phyloP scores from a whole-genome alignment of 2,888 invertebrate genomes.

The Sympetrum striolatum region DNA sequence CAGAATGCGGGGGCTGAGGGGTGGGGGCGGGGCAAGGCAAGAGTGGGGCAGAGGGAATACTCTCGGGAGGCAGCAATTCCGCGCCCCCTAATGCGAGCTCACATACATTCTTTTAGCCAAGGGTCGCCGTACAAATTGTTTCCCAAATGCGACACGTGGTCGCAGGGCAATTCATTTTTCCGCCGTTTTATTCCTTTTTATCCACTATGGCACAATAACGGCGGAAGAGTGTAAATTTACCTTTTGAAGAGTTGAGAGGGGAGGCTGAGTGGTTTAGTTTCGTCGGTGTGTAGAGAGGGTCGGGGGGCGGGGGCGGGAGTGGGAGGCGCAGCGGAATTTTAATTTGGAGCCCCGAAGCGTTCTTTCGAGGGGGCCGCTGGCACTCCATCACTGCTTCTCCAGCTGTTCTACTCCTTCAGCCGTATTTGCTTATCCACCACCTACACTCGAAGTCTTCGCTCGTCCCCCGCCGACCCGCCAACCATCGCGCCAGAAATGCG shows the following conservation, averaged over 20 bases:
- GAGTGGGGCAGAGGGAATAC: no score
- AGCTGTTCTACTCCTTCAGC: background rate
- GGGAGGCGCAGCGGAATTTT: constrained; percentile 15
- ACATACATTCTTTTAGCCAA: constrained; percentile 13
- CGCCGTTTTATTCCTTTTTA: constrained; percentile 26
- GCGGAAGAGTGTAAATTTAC: constrained; percentile 28
- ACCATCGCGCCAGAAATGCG: background rate
- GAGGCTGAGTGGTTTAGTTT: constrained; percentile 12
- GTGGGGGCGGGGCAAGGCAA: no score
- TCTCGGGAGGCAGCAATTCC: background rate
- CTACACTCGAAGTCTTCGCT: background rate
- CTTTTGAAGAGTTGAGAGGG: constrained; percentile 4
- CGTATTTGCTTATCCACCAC: background rate
- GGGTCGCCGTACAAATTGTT: constrained; percentile 34
- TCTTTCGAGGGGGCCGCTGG: background rate
- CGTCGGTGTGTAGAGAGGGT: background rate
- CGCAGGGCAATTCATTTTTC: constrained; percentile 19
- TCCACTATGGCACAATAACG: constrained; percentile 33
- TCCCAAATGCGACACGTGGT: constrained; percentile 39
- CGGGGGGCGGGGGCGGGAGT: background rate
- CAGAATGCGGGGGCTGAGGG: no score
- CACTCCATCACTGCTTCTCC: constrained; percentile 31
- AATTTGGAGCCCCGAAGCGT: constrained; percentile 2
- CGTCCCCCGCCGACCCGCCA: background rate
- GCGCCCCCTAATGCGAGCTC: background rate